These are phyloP conservation scores for Pseudorhiza aurosa DNA, from an alignment of 30 jellyfish, hydroid and myxozoan species.

Conservation along the genomic window DNA sequence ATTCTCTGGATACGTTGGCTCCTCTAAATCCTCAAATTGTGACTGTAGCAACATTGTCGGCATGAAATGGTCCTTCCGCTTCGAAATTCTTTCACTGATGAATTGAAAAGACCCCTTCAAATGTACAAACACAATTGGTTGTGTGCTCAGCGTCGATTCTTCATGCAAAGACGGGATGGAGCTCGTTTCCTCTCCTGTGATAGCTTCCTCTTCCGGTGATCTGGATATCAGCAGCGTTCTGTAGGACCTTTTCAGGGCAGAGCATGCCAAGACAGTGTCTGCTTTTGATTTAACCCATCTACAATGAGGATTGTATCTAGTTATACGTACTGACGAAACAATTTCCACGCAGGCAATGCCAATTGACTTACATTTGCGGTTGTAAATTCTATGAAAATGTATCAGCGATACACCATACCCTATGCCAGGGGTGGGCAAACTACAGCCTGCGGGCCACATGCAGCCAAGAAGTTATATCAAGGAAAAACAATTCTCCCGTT, in stretches of 20 bases:
- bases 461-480: no score
- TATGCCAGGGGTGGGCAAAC: no score
- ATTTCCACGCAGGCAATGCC: no score
- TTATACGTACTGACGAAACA: no score
- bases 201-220: not conserved
- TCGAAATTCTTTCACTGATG: slow-evolving; percentile 20
- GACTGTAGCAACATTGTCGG: slow-evolving; percentile 29
- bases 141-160: not conserved
- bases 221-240: slow-evolving; percentile 25
- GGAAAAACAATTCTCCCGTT: no score
- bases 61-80: slow-evolving; percentile 51
- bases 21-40: slow-evolving; percentile 51
- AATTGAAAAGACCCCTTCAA: slow-evolving; percentile 18
- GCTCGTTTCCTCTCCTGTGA: not conserved
- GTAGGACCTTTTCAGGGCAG: slow-evolving; percentile 46
- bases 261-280: slow-evolving; percentile 51
- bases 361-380: no score
- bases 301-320: no score
- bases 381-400: no score
- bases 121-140: slow-evolving; percentile 1
- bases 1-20: slow-evolving; percentile 33
- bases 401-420: no score
- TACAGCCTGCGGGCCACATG: no score
- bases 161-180: not conserved
- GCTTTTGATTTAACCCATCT: not conserved